Percentiles rank a stretch among this genome's conserved stretches.
These are phyloP conservation scores for Sweltsa coloradensis DNA, from an alignment of 1,140 invertebrate genomes.

Conservation along the genomic window DNA sequence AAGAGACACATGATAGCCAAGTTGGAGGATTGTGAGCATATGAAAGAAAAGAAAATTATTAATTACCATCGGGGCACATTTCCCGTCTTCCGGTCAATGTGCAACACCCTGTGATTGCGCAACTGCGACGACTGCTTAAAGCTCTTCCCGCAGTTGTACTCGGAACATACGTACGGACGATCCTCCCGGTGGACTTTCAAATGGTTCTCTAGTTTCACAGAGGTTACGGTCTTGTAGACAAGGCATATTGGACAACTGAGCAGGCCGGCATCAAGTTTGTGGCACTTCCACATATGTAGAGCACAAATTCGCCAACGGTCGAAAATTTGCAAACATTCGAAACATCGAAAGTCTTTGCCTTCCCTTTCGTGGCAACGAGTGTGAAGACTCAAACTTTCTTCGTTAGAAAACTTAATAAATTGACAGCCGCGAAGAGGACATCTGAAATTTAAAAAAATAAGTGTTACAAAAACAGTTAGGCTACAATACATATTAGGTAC, in stretches of 20 bases:
- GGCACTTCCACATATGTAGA: constrained; percentile 52
- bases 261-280: constrained; percentile 50
- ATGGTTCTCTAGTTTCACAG: constrained; percentile 41
- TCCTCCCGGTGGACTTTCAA: constrained; percentile 45
- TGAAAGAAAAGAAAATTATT: too few species aligned
- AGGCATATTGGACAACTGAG: constrained; percentile 47
- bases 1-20: too few species aligned
- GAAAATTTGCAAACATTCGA: constrained; percentile 25
- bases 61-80: constrained; percentile 16
- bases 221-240: constrained; percentile 38
- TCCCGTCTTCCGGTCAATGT: constrained; percentile 33
- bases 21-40: too few species aligned
- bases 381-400: too few species aligned
- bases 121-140: constrained; percentile 52
- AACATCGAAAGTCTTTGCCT: too few species aligned
- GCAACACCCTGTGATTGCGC: constrained; percentile 43
- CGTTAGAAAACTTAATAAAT: too few species aligned
- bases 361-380: too few species aligned
- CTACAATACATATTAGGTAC: too few species aligned
- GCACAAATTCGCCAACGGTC: constrained; percentile 46
- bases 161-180: constrained; percentile 40
- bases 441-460: too few species aligned
- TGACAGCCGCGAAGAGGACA: too few species aligned
- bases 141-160: constrained; percentile 43
- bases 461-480: too few species aligned